Evolutionary conservation across 2,888 invertebrate genomes (phyloP).

Genomic region (Dioctria linearis): DNA sequence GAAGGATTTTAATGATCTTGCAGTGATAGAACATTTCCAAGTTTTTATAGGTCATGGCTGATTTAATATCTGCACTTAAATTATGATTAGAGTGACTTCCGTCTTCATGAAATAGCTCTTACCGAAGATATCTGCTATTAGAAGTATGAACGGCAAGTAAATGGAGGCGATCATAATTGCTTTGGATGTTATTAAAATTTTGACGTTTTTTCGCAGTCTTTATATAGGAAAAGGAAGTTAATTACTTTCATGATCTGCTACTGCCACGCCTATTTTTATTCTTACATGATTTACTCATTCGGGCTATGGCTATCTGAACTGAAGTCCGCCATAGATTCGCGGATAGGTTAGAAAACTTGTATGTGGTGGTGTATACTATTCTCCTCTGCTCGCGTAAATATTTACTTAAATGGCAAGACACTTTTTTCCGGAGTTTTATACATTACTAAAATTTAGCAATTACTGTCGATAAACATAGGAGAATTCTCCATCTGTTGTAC

Average conservation of each 20-base stretch:
- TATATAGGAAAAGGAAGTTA: slow-evolving; percentile 30
- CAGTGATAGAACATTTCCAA: neutral
- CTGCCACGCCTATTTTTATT: neutral
- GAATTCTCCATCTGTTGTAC: too few species aligned
- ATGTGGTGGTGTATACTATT: too few species aligned
- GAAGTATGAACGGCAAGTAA: neutral
- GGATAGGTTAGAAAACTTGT: too few species aligned
- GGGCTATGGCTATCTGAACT: neutral
- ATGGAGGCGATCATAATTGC: slow-evolving; percentile 18
- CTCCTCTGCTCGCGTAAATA: too few species aligned
- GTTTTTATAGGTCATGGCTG: slow-evolving; percentile 35
- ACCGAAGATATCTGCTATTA: slow-evolving; percentile 2
- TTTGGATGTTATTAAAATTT: slow-evolving; percentile 3
- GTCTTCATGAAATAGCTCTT: slow-evolving; percentile 13
- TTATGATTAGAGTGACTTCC: slow-evolving; percentile 22
- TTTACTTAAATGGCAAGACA: too few species aligned
- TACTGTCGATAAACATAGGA: too few species aligned
- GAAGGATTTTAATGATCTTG: slow-evolving; percentile 30
- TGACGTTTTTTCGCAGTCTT: neutral
- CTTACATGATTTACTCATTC: neutral
- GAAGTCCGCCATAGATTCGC: too few species aligned
- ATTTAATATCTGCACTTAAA: slow-evolving; percentile 33
- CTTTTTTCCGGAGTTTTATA: too few species aligned
- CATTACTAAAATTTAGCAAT: too few species aligned
- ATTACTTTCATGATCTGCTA: slow-evolving; percentile 10